Base-by-base conservation (phyloP, 2,797 vertebrate species). In the Microcaecilia unicolor region DNA sequence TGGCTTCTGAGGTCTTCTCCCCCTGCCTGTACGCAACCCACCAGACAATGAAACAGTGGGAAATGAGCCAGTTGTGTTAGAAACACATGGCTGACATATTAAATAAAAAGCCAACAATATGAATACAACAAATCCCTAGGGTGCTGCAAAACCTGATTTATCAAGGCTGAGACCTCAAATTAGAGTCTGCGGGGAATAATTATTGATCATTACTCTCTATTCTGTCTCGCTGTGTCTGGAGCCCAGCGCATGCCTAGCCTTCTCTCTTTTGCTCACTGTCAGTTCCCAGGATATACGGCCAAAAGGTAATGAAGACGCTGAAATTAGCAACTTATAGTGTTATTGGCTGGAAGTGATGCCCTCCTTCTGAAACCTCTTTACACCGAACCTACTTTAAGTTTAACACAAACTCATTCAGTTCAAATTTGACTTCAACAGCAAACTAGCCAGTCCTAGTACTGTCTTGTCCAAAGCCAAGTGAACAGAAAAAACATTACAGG, bases 291-390 rank as follows among this genome's bases (percentile, higher is more conserved):
- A 45, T 3, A 2, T 37, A 30, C 26, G 44, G 53, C 39, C 44
- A 36, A 42, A 38, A 44, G 19, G 22, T 19, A 57, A 30, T 33
- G 31, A 50, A 54, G 61, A 37, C 24, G 55, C 8, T 28, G 30
- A 31, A 28, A 53, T 16, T 13, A 9, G 26, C n/a, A 13, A 26
- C 26, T 5, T 25, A 26, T n/a, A n/a, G n/a, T n/a, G n/a, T n/a
- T n/a, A n/a, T n/a, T n/a, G n/a, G n/a, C n/a, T n/a, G n/a, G n/a
- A n/a, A n/a, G n/a, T n/a, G n/a, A n/a, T n/a, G n/a, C n/a, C n/a
- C n/a, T n/a, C n/a, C n/a, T n/a, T n/a, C n/a, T n/a, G n/a, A n/a
- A n/a, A n/a, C n/a, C n/a, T n/a, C n/a, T n/a, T n/a, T n/a, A n/a
- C n/a, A n/a, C n/a, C n/a, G n/a, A n/a, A n/a, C n/a, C n/a, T n/a